Evolutionary conservation across 2,797 vertebrate species (phyloP).

Genomic region (Prunella strophiata): DNA sequence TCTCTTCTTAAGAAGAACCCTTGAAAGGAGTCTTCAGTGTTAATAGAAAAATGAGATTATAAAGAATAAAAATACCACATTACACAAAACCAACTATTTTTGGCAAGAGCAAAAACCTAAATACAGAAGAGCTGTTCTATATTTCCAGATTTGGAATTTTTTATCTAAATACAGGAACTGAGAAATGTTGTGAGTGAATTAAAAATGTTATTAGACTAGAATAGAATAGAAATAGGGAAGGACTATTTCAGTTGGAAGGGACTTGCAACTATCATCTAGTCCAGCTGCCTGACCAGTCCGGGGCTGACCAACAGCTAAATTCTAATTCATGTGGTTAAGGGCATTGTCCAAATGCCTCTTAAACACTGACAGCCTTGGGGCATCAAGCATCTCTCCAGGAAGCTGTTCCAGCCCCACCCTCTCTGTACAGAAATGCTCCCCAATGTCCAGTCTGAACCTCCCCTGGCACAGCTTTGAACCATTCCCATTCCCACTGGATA

Average conservation of each 20-base stretch:
- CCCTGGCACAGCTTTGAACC: neutral
- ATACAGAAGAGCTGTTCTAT: neutral
- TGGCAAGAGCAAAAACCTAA: neutral
- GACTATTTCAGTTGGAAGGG: neutral
- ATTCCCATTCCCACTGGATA: neutral
- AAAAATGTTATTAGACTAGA: neutral
- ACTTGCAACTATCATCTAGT: neutral
- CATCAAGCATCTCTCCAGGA: neutral
- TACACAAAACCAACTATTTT: neutral
- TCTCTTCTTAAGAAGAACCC: neutral
- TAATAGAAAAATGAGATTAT: neutral
- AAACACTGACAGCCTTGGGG: neutral
- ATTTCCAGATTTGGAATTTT: neutral
- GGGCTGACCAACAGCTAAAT: neutral
- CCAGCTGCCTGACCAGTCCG: neutral
- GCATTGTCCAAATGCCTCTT: neutral
- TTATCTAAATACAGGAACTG: neutral
- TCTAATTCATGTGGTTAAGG: neutral
- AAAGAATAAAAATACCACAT: neutral
- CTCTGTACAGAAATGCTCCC: neutral
- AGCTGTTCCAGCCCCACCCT: neutral
- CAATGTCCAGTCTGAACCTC: neutral
- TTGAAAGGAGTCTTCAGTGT: neutral
- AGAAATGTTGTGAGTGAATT: neutral
- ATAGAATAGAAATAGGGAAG: neutral